Evolutionary conservation across 2,797 vertebrate genomes (phyloP).

Genomic region (Crocodylus rhombifer): DNA sequence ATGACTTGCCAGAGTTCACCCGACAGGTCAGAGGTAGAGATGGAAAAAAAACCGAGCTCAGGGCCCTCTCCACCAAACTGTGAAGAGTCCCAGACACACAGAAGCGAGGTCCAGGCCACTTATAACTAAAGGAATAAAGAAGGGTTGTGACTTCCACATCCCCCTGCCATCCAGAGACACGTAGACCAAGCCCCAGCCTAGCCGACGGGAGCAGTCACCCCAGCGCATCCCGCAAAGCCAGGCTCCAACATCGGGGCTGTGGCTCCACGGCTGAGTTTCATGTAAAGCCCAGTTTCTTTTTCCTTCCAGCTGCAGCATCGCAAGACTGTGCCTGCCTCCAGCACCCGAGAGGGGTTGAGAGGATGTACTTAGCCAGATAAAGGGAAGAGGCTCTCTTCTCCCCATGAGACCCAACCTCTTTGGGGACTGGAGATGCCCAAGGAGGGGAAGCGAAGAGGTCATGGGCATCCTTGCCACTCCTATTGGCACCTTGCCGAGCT

Average conservation of each 20-base stretch:
- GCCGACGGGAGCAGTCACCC: not conserved
- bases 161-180: not conserved
- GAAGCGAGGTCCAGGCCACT: too few species aligned
- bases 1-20: not conserved
- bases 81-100: too few species aligned
- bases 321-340: not conserved
- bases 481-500: not conserved
- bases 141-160: not conserved
- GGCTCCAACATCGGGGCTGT: not conserved
- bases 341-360: too few species aligned
- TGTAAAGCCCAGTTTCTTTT: not conserved
- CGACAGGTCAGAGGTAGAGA: not conserved
- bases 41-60: not conserved
- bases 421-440: not conserved
- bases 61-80: not conserved
- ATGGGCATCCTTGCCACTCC: not conserved
- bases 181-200: not conserved
- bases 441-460: not conserved
- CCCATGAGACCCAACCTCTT: not conserved
- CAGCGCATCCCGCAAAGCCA: not conserved
- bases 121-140: not conserved
- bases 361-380: not conserved
- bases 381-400: accelerated
- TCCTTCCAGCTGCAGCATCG: too few species aligned
- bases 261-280: not conserved